Evolutionary conservation across 2,888 invertebrate species (phyloP), one percentile per base, ranked within the genome.

Genomic region (Synergus gifuensis): DNA sequence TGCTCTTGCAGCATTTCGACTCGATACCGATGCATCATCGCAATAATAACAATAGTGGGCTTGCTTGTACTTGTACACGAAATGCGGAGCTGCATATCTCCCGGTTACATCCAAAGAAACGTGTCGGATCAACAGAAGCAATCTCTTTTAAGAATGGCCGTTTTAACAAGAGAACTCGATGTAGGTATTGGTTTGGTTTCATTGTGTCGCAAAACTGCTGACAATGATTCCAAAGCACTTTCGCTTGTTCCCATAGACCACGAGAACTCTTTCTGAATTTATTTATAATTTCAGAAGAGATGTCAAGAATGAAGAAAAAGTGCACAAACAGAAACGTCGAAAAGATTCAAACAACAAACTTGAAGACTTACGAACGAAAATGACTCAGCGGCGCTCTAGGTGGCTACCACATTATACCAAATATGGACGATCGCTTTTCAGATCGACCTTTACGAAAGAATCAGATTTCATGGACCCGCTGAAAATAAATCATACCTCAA

Each of bases 1-100:
- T 73, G 36, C 73, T 73, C 54, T 73, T 73, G 73, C 73, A 73
- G 54, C 11, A 73, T 54, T 73, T 73, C 73, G n/a, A 36, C 54
- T 73, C 54, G n/a, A 46, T 73, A 73, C 18, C 36, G 36, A 73
- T 73, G 73, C 36, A 73, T 73, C 73, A 73, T 73, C n/a, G 9
- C 36, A 73, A 36, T 54, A 73, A 73, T 54, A 73, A 54, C 54
- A 73, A 73, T 73, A 49, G 28, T 11, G 28, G 69, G 49, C 14
- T 46, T 28, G 49, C 54, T 73, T 49, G 49, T 54, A 40, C 67
- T 67, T 44, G 67, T 67, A 46, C 44, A 54, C 73, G 49, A 73
- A 73, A 73, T 46, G 1, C 73, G n/a, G 28, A 49, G n/a, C 49
- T 54, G 9, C 69, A 16, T 69, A 22, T 49, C 67, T 54, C 5